Evolutionary conservation across 2,888 invertebrate genomes (phyloP), one percentile per base, ranked within the genome.

Genomic region (Andricus quercusramuli): DNA sequence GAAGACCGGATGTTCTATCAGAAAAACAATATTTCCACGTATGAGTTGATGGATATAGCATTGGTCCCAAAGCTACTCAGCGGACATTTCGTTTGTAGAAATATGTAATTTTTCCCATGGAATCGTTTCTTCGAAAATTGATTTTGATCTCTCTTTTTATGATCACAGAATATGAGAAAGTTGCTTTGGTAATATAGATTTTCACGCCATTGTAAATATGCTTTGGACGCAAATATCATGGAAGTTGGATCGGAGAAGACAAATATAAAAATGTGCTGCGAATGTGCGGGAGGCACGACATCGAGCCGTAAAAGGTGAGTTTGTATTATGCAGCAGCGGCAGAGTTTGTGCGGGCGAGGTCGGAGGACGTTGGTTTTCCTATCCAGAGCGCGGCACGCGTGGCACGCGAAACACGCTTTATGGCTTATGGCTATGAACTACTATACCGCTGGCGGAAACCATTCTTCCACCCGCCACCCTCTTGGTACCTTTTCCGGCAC

Each of bases 401-500:
- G 77, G 83, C 82, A 83, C 44, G 80, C 56, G 81, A 79, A 83
- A 85, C 83, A 83, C 83, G 80, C 80, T 85, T 84, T 82, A 83
- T 56, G 80, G 82, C 83, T 86, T 82, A 83, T 56, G 81, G 82
- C 83, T 86, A 86, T 85, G 86, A 90, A 87, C 87, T 86, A 87
- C 87, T 29, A 32, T 6, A 32, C 32, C 86, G 86, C 84, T 84
- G 80, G 88, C 90, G 91, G 90, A 90, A 90, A 90, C 90, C 91
- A 91, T 90, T 90, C 89, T 87, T 90, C 86, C 87, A 88, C 82
- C 88, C 82, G 79, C 86, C 88, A 85, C 88, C 88, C 89, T 87
- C 88, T 86, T 83, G 86, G 88, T 89, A 89, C 88, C 88, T 88
- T 90, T 90, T 91, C 91, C 90, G 90, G 90, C 88, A 86, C 84